A percentile compares a stretch with the other conserved stretches of the same genome.
Evolutionary conservation across 2,113 vertebrate species (phyloP).

Genomic region (Pica pica): DNA sequence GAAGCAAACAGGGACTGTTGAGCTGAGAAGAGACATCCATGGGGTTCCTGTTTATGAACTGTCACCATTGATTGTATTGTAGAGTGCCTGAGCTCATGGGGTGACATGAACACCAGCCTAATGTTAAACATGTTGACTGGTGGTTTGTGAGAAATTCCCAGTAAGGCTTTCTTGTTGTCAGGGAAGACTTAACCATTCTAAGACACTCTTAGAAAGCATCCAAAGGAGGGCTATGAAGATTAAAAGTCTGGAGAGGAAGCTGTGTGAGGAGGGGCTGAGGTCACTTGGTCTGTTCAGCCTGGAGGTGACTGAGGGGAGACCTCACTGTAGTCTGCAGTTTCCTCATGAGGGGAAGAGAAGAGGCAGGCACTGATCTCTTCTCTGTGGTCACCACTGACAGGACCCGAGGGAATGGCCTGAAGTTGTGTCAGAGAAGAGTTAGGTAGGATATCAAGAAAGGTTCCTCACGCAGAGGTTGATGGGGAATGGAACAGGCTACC

Average conservation of each 20-base stretch:
- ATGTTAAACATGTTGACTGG: neutral
- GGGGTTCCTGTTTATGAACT: neutral
- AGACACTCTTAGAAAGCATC: neutral
- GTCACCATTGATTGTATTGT: neutral
- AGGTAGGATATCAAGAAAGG: neutral
- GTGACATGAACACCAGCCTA: neutral
- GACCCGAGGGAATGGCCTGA: neutral
- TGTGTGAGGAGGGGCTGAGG: neutral
- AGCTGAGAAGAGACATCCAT: neutral
- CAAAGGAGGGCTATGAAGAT: neutral
- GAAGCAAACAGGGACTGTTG: neutral
- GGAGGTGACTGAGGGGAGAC: neutral
- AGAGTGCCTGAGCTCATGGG: neutral
- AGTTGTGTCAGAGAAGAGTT: neutral
- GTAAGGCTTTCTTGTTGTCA: neutral
- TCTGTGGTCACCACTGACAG: neutral
- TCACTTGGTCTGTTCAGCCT: neutral
- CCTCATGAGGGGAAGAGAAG: neutral
- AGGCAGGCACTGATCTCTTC: neutral
- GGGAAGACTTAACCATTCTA: neutral
- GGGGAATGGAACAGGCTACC: neutral
- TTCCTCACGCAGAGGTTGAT: neutral
- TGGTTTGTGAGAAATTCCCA: neutral
- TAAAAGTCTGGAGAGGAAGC: neutral
- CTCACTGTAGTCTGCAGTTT: neutral